Conservation (phyloP, 2,888 invertebrate genomes). For the Philonicus albiceps region DNA sequence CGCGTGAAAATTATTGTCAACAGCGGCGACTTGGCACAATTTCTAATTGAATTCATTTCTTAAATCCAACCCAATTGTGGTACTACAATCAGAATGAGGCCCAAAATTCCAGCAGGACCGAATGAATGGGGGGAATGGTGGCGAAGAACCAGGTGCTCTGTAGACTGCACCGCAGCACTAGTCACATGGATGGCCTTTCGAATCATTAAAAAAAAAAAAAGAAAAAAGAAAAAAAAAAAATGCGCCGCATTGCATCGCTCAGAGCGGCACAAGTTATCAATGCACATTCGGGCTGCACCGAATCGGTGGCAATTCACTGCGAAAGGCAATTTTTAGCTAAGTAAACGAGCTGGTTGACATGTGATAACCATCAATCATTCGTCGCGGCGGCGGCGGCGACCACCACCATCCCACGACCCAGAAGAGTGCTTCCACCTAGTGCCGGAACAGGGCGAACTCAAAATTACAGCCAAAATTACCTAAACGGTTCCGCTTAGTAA, state of each 20-base stretch:
- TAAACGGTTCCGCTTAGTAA: not conserved
- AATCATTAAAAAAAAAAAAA: no score
- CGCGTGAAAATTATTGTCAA: constrained; percentile 2
- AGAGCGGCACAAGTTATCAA: not conserved
- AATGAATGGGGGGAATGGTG: not conserved
- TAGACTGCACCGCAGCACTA: not conserved
- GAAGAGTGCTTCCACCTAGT: not conserved
- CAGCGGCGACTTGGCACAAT: not conserved
- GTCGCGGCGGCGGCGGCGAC: not conserved
- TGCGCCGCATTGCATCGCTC: not conserved
- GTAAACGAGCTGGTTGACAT: constrained; percentile 10
- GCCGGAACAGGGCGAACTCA: not conserved
- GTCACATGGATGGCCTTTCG: not conserved
- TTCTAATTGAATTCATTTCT: not conserved
- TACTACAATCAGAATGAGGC: not conserved
- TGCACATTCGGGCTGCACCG: not conserved
- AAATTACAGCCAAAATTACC: constrained; percentile 12
- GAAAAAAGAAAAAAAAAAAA: no score
- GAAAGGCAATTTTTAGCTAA: not conserved
- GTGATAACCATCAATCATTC: constrained; percentile 29
- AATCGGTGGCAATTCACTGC: not conserved
- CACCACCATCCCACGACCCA: not conserved
- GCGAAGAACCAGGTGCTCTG: not conserved
- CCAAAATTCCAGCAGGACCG: not conserved
- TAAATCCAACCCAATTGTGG: not conserved